A percentile compares a stretch with the other conserved stretches of the same genome.
These are phyloP conservation scores for Epistrophella euchroma DNA, from an alignment of 2,888 invertebrate species.

Conservation along the genomic window DNA sequence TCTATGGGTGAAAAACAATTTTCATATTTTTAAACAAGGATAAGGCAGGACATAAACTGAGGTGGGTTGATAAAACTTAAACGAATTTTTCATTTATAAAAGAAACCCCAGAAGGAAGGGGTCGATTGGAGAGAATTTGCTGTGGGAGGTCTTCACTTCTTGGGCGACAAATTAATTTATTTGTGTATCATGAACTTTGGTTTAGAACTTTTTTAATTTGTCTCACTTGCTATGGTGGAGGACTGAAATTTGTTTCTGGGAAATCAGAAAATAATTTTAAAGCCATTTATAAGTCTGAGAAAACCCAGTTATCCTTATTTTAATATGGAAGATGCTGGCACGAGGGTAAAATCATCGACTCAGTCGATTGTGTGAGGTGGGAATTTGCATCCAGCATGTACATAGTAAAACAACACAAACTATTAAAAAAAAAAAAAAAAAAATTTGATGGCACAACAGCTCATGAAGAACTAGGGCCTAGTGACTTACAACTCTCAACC, in stretches of 20 bases:
- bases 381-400: too few relatives aligned
- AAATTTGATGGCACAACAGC: too few relatives aligned
- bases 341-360: too few relatives aligned
- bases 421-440: too few relatives aligned
- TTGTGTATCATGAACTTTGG: conserved; percentile 1
- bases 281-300: neutral
- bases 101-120: neutral
- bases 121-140: neutral
- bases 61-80: conserved; percentile 33
- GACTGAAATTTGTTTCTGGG: neutral
- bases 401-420: too few relatives aligned
- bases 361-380: too few relatives aligned
- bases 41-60: neutral
- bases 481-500: too few relatives aligned
- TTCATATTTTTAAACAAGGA: neutral
- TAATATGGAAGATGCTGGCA: too few relatives aligned
- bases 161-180: conserved; percentile 36
- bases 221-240: neutral
- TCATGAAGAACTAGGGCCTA: too few relatives aligned
- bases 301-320: neutral
- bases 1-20: neutral
- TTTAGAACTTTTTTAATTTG: conserved; percentile 12
- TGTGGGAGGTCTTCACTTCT: neutral
- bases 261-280: neutral
- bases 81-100: conserved; percentile 36